Conservation (phyloP, 2,888 invertebrate genomes). For the Lasioglossum oenotherae region DNA sequence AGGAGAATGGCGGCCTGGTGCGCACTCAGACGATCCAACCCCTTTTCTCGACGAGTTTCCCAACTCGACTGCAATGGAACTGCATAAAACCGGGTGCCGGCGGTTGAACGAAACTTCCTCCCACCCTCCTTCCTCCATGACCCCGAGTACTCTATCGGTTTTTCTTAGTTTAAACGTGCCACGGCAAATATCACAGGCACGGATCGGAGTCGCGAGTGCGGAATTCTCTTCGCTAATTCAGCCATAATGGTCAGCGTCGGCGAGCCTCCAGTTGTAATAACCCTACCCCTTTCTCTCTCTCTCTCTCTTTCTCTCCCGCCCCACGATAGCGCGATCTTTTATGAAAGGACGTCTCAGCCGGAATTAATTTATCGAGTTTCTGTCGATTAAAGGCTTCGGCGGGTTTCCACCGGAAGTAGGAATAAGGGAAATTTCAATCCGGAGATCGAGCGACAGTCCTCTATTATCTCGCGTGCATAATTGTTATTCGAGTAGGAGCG, state of each 20-base stretch:
- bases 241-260: slow-evolving; percentile 46
- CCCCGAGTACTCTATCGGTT: slow-evolving; percentile 45
- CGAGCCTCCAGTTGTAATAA: slow-evolving; percentile 41
- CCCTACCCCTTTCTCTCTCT: neutral
- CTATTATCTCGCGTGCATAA: slow-evolving; percentile 1
- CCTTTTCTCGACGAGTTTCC: slow-evolving; percentile 22
- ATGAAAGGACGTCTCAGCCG: slow-evolving; percentile 29
- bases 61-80: slow-evolving; percentile 38
- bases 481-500: neutral
- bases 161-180: slow-evolving; percentile 58
- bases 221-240: slow-evolving; percentile 53
- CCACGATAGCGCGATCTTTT: slow-evolving; percentile 26
- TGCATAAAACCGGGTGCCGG: slow-evolving; percentile 39
- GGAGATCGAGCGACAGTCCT: neutral
- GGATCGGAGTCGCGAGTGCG: slow-evolving; percentile 23
- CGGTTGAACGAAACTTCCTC: slow-evolving; percentile 1
- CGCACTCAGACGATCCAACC: slow-evolving; percentile 1
- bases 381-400: slow-evolving; percentile 23
- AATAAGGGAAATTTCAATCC: slow-evolving; percentile 6
- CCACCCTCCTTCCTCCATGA: neutral
- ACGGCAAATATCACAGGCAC: slow-evolving; percentile 51
- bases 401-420: neutral
- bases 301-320: neutral
- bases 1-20: slow-evolving; percentile 32
- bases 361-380: slow-evolving; percentile 48